phyloP scores from a whole-genome alignment of 1,140 invertebrate species.

The Maconellicoccus hirsutus region DNA sequence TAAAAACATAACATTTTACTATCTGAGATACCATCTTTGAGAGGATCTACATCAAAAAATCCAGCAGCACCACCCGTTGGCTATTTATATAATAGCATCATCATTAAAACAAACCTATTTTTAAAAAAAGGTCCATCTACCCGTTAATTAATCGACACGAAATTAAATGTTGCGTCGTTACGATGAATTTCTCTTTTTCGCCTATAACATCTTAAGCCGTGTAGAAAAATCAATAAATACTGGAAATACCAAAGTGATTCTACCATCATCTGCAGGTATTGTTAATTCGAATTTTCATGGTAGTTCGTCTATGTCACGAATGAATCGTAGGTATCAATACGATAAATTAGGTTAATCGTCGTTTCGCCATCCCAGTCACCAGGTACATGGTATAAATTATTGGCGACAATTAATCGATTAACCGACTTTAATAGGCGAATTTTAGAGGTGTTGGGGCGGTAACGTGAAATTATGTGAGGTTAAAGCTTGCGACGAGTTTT shows the following conservation, averaged over 20 bases:
- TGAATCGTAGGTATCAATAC: background rate
- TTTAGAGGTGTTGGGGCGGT: background rate
- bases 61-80: background rate
- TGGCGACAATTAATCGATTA: background rate
- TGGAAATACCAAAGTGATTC: background rate
- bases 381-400: background rate
- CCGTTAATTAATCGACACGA: background rate
- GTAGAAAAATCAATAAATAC: background rate
- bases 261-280: background rate
- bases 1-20: background rate
- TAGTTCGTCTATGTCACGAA: background rate
- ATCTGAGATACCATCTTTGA: background rate
- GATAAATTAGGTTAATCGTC: slow-evolving; percentile 9
- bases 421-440: background rate
- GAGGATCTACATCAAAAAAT: background rate
- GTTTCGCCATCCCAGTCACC: background rate
- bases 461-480: too few species aligned
- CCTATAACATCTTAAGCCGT: too few species aligned
- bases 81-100: background rate
- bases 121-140: slow-evolving; percentile 5
- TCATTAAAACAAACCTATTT: background rate
- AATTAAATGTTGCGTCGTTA: too few species aligned
- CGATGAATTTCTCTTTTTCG: too few species aligned
- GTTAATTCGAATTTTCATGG: background rate
- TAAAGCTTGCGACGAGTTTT: too few species aligned